These are phyloP conservation scores for Paedocypris micromegethes DNA, from an alignment of 2,797 vertebrate genomes.

Conservation along the genomic window DNA sequence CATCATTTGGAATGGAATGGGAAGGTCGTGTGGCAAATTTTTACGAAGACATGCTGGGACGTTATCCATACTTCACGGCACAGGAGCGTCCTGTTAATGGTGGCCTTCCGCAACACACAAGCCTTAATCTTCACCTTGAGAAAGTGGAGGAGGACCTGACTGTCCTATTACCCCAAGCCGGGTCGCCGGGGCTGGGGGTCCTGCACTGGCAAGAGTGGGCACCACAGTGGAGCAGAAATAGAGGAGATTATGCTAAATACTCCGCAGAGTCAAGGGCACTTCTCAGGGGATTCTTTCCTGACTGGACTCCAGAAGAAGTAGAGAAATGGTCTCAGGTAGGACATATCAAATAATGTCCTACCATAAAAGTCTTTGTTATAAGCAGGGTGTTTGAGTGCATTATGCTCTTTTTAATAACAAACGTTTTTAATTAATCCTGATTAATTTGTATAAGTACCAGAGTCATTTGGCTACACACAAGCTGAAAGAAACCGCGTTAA, in stretches of 20 bases:
- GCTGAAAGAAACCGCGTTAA: no score
- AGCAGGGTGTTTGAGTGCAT: no score
- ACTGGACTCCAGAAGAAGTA: slow-evolving; percentile 67
- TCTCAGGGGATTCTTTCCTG: slow-evolving; percentile 67
- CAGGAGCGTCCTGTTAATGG: slow-evolving; percentile 61
- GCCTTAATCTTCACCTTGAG: slow-evolving; percentile 66
- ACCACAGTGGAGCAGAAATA: slow-evolving; percentile 70
- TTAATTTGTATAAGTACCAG: no score
- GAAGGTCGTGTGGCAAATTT: slow-evolving; percentile 67
- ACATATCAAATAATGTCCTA: slow-evolving; percentile 12
- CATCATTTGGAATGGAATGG: slow-evolving; percentile 64
- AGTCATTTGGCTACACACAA: no score
- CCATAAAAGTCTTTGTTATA: no score
- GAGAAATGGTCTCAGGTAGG: slow-evolving; percentile 73
- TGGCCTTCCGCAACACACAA: slow-evolving; percentile 73
- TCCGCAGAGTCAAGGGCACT: slow-evolving; percentile 63
- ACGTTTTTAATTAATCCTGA: no score
- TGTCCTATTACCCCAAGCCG: slow-evolving; percentile 59
- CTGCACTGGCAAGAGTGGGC: slow-evolving; percentile 70
- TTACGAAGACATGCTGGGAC: slow-evolving; percentile 68
- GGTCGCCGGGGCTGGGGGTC: slow-evolving; percentile 68
- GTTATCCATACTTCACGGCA: slow-evolving; percentile 67
- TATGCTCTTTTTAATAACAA: no score
- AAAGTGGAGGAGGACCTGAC: slow-evolving; percentile 65
- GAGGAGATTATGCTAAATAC: slow-evolving; percentile 61